A percentile compares a stretch with the other conserved stretches of the same genome.
Conservation (phyloP, 2,888 invertebrate species). For the Cerastoderma edule region DNA sequence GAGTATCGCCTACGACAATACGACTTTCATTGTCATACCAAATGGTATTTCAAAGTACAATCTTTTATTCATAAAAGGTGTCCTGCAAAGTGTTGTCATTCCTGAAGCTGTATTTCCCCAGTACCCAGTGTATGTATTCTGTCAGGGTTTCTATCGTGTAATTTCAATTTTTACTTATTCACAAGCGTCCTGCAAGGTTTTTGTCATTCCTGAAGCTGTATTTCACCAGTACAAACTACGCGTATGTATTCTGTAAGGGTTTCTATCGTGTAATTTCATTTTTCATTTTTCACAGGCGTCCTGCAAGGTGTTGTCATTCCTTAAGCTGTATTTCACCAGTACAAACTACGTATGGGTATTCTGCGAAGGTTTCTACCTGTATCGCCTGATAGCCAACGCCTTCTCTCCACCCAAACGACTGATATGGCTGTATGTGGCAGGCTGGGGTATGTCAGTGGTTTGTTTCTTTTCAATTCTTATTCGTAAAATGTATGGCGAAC, state of each 20-base stretch:
- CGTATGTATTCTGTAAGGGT: slow-evolving; percentile 82
- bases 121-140: no score
- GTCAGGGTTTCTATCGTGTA: no score
- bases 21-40: no score
- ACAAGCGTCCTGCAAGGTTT: no score
- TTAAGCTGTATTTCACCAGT: slow-evolving; percentile 76
- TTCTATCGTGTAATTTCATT: slow-evolving; percentile 63
- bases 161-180: no score
- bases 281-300: slow-evolving; percentile 67
- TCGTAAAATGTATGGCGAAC: no score
- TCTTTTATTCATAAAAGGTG: slow-evolving; percentile 62
- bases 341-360: slow-evolving; percentile 82
- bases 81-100: slow-evolving; percentile 77
- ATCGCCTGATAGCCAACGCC: slow-evolving; percentile 79
- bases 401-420: slow-evolving; percentile 79
- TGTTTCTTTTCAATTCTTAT: neutral
- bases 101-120: slow-evolving; percentile 76
- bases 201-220: slow-evolving; percentile 78
- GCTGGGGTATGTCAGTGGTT: slow-evolving; percentile 74
- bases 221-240: slow-evolving; percentile 73
- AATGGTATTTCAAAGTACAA: no score
- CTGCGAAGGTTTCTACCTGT: slow-evolving; percentile 80
- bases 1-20: no score
- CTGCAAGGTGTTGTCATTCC: slow-evolving; percentile 76
- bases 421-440: slow-evolving; percentile 71